Percentiles rank a stretch among this genome's conserved stretches.
phyloP scores from a whole-genome alignment of 2,888 invertebrate species.

The Ferrisia virgata region DNA sequence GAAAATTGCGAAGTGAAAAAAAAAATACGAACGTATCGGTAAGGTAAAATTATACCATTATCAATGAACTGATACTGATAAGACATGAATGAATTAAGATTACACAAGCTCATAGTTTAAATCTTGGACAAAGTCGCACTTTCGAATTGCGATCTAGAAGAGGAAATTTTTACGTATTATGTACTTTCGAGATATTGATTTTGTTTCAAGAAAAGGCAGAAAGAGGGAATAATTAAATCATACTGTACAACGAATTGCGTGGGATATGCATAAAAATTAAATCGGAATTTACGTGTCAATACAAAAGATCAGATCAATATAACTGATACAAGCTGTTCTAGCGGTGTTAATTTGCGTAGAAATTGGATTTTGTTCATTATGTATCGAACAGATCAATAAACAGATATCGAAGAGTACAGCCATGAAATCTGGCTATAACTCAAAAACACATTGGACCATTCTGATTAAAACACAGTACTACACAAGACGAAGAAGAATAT shows the following conservation, averaged over 20 bases:
- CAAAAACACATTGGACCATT: neutral
- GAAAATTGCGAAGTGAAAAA: no score
- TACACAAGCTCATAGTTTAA: neutral
- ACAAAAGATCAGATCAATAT: neutral
- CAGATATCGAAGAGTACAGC: neutral
- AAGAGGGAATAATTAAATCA: no score
- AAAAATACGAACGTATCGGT: neutral
- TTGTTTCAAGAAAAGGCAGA: neutral
- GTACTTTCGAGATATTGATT: neutral
- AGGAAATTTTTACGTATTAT: neutral
- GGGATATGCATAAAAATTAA: neutral
- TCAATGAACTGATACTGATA: constrained; percentile 10
- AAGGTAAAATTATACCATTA: neutral
- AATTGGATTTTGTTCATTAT: neutral
- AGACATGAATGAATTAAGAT: constrained; percentile 12
- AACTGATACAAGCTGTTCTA: neutral
- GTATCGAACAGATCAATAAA: neutral
- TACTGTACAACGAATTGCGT: neutral
- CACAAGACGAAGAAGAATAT: neutral
- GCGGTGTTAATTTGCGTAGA: neutral
- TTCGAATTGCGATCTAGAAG: neutral
- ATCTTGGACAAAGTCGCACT: neutral
- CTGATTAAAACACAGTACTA: neutral
- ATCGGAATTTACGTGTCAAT: neutral
- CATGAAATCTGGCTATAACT: neutral